These are phyloP conservation scores for Nannospalax galili DNA, from an alignment of 2,113 vertebrate species.

Conservation along the genomic window DNA sequence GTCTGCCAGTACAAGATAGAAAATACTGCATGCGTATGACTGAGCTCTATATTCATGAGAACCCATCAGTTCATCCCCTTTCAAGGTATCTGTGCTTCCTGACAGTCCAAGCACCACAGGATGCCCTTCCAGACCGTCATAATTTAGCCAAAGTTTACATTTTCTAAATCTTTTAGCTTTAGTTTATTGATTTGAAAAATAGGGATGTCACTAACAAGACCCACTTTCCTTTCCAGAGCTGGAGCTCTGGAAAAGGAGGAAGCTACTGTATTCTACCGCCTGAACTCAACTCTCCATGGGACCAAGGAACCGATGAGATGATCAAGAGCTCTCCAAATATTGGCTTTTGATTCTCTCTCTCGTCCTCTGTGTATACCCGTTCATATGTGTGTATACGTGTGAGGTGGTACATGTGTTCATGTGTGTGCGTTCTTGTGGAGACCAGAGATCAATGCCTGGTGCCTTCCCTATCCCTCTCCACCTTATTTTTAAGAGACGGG, in stretches of 20 bases:
- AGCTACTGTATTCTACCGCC: not conserved
- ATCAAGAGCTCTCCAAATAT: not conserved
- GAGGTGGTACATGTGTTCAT: not conserved
- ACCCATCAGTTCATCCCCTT: not conserved
- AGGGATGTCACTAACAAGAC: not conserved
- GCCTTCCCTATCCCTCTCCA: not conserved
- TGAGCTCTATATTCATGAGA: not conserved
- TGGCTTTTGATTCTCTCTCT: not conserved
- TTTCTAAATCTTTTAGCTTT: constrained; percentile 10
- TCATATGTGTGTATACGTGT: not conserved
- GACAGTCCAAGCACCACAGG: not conserved
- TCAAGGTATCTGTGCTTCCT: not conserved
- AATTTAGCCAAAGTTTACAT: not conserved
- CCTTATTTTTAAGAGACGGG: not conserved
- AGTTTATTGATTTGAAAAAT: constrained; percentile 46
- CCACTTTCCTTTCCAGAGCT: not conserved
- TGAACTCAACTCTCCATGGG: not conserved
- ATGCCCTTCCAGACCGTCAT: not conserved
- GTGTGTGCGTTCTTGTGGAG: not conserved
- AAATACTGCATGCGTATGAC: not conserved
- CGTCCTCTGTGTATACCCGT: not conserved
- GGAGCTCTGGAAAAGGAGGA: not conserved
- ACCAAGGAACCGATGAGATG: not conserved
- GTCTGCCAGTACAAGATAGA: not conserved
- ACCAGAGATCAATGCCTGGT: not conserved